These are phyloP conservation scores for Ormyrus nitidulus DNA, from an alignment of 2,888 invertebrate species.

Conservation along the genomic window DNA sequence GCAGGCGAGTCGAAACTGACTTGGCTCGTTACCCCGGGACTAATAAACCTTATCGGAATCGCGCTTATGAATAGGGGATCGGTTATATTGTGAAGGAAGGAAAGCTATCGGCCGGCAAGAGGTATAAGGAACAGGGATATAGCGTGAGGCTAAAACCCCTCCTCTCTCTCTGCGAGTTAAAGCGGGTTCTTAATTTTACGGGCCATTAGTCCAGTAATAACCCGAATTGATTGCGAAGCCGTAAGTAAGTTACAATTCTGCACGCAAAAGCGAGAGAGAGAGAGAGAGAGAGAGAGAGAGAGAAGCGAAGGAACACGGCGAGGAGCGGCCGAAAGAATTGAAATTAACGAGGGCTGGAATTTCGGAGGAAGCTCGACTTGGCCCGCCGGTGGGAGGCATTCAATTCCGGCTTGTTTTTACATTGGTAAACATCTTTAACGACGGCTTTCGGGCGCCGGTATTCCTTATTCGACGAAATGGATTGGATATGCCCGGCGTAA, in stretches of 20 bases:
- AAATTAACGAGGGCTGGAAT: conserved; percentile 33
- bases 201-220: conserved; percentile 70
- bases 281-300: conserved; percentile 14
- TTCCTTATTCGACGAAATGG: not conserved
- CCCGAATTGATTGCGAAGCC: conserved; percentile 68
- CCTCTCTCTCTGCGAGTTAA: not conserved
- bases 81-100: conserved; percentile 16
- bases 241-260: conserved; percentile 69
- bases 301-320: not conserved
- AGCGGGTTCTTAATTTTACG: conserved; percentile 69
- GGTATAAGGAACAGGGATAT: not conserved
- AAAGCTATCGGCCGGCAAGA: conserved; percentile 4
- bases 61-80: conserved; percentile 24
- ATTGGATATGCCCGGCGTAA: conserved; percentile 13
- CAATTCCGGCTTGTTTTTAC: conserved; percentile 21
- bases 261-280: conserved; percentile 51
- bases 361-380: not conserved
- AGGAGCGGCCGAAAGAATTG: not conserved
- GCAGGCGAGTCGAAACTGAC: not conserved
- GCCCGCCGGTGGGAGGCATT: not conserved
- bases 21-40: conserved; percentile 5
- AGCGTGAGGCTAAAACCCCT: conserved; percentile 8
- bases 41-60: conserved; percentile 35
- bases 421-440: conserved; percentile 24
- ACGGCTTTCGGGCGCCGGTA: not conserved